A percentile compares a stretch with the other conserved stretches of the same genome.
phyloP scores from a whole-genome alignment of 2,797 vertebrate species.

The Smutsia gigantea region DNA sequence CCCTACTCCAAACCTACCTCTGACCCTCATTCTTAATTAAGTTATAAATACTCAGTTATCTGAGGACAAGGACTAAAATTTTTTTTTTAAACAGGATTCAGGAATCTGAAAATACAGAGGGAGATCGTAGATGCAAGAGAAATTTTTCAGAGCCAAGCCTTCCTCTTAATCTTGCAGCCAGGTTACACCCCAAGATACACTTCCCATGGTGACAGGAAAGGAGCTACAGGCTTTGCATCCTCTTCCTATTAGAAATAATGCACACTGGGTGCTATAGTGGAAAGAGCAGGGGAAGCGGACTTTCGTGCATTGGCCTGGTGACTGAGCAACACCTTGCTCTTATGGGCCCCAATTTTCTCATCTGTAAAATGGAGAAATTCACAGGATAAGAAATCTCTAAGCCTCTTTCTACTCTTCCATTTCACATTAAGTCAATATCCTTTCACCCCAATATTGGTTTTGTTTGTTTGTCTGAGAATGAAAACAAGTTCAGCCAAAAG shows the following conservation, averaged over 20 bases:
- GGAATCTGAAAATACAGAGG: not conserved
- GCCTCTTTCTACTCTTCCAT: not conserved
- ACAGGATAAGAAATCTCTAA: not conserved
- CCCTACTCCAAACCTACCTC: not conserved
- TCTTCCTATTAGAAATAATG: not conserved
- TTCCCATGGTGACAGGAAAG: fast-evolving
- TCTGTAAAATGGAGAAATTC: not conserved
- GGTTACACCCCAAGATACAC: no score
- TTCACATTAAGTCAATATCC: not conserved
- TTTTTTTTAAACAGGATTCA: not conserved
- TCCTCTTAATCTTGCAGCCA: not conserved
- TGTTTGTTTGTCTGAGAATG: not conserved
- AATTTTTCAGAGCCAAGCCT: not conserved
- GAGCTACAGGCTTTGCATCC: no score
- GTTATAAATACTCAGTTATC: not conserved
- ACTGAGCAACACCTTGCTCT: no score
- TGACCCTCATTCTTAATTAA: constrained; percentile 31
- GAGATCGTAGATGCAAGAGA: not conserved
- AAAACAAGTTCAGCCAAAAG: not conserved
- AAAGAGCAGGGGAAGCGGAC: not conserved
- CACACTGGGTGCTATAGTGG: fast-evolving
- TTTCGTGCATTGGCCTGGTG: fast-evolving
- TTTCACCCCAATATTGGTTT: not conserved
- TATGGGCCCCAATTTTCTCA: not conserved
- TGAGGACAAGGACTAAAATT: not conserved